phyloP scores from a whole-genome alignment of 2,888 invertebrate species.

The Busseola fusca region DNA sequence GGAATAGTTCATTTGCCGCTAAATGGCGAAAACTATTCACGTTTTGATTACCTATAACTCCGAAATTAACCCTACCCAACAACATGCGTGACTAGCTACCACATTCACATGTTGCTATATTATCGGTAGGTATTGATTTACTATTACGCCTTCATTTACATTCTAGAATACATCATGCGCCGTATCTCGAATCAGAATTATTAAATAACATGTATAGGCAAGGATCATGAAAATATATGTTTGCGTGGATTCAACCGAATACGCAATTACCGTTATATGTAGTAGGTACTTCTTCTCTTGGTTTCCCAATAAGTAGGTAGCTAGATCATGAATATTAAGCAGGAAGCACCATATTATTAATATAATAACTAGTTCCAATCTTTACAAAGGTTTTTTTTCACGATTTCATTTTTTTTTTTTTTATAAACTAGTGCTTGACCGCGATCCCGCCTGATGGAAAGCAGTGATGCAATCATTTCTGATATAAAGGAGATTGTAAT shows the following conservation, averaged over 20 bases:
- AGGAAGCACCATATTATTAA: not conserved
- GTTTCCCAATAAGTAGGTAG: not conserved
- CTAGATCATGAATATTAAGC: not conserved
- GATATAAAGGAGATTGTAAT: not conserved
- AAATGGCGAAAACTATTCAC: not conserved
- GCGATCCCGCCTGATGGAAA: too few species aligned
- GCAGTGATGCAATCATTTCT: too few species aligned
- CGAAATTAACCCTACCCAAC: not conserved
- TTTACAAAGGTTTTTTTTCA: not conserved
- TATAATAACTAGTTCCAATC: not conserved
- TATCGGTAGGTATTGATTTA: constrained; percentile 10
- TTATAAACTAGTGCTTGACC: too few species aligned
- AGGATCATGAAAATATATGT: constrained; percentile 12
- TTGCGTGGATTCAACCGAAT: not conserved
- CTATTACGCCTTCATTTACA: constrained; percentile 14
- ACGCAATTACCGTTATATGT: not conserved
- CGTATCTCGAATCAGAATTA: constrained; percentile 18
- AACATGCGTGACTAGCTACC: not conserved
- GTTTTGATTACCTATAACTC: constrained; percentile 9
- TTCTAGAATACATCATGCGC: constrained; percentile 9
- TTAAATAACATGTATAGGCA: constrained; percentile 20
- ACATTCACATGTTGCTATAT: constrained; percentile 6
- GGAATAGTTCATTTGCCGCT: not conserved
- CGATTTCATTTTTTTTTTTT: too few species aligned
- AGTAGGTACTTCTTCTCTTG: constrained; percentile 1